Evolutionary conservation across 2,797 vertebrate species (phyloP).

Genomic region (Acestrorhynchus altus): DNA sequence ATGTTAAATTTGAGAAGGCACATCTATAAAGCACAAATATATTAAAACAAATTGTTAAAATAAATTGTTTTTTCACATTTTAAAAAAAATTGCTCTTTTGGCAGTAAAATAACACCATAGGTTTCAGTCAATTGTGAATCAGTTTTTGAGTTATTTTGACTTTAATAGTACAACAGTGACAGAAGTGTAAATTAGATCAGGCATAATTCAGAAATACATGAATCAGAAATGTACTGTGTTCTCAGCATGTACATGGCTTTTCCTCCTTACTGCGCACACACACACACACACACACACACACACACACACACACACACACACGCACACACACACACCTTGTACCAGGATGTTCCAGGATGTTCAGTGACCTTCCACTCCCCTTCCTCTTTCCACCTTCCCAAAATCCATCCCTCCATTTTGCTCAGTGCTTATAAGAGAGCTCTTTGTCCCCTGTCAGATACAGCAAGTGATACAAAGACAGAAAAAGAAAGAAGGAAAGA

Average conservation of each 20-base stretch:
- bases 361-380: slow-evolving; percentile 50
- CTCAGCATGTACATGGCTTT: background rate
- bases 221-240: background rate
- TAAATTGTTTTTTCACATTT: no score
- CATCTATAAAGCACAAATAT: no score
- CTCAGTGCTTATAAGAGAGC: slow-evolving; percentile 53
- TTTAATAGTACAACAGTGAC: no score
- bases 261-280: background rate
- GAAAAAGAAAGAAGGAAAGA: background rate
- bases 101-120: no score
- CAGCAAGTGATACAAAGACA: slow-evolving; percentile 16
- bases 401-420: slow-evolving; percentile 45
- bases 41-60: no score
- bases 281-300: slow-evolving; percentile 5
- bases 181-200: no score
- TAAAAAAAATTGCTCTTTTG: no score
- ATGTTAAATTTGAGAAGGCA: no score
- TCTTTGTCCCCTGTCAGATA: slow-evolving; percentile 55
- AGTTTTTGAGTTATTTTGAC: no score
- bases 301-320: slow-evolving; percentile 44
- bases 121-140: no score
- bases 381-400: slow-evolving; percentile 43
- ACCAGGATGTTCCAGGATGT: slow-evolving; percentile 61
- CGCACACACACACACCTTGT: slow-evolving; percentile 31
- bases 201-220: background rate